Evolutionary conservation across 35 echinoderm and acorn worm species (phyloP).

Genomic region (Eucidaris tribuloides): DNA sequence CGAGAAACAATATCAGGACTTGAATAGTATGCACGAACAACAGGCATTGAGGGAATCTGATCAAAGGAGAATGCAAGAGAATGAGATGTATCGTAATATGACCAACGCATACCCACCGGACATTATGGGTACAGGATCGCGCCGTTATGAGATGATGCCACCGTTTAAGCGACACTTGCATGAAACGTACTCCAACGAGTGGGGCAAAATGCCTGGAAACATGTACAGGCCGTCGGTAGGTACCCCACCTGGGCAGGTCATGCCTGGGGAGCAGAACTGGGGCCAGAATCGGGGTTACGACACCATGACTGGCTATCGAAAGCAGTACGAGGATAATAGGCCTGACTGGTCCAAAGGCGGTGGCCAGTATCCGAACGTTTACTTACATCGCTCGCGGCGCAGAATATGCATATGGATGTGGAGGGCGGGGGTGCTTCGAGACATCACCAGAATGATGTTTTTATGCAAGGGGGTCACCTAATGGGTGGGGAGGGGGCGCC

Average conservation of each 20-base stretch:
- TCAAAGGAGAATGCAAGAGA: conserved; percentile 3
- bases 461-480: not conserved
- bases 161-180: conserved; percentile 13
- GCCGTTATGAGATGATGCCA: conserved; percentile 22
- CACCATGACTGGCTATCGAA: not conserved
- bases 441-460: not conserved
- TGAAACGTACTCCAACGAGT: conserved; percentile 4
- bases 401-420: conserved; percentile 9
- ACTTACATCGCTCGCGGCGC: too few relatives aligned
- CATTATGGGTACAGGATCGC: not conserved
- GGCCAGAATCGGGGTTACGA: conserved; percentile 8
- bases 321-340: conserved; percentile 14
- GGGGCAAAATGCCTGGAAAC: conserved; percentile 2
- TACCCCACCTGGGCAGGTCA: not conserved
- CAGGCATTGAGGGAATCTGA: not conserved
- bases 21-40: not conserved
- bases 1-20: conserved; percentile 12
- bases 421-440: not conserved
- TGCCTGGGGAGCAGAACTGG: conserved; percentile 14
- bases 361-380: not conserved
- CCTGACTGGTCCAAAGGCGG: conserved; percentile 6
- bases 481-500: not conserved
- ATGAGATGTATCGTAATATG: conserved; percentile 15
- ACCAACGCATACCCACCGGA: not conserved
- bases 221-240: not conserved